Base-by-base conservation (phyloP, 2,888 invertebrate species). In the Criorhina ranunculi region DNA sequence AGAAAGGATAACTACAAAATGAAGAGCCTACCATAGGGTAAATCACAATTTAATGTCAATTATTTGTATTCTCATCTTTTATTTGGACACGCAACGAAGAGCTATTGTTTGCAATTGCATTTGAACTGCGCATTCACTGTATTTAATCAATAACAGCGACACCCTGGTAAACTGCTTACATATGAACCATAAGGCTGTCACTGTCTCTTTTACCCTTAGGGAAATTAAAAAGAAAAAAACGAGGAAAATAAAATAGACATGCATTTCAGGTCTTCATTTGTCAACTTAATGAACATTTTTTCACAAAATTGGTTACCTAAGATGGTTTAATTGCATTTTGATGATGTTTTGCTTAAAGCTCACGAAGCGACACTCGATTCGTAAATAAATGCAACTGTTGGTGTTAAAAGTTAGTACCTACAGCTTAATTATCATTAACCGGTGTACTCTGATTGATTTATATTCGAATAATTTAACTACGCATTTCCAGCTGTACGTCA, bases 251-350 rank as follows among this genome's bases (percentile, higher is more conserved):
- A 15, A 7, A 5, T 12, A 5, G 7, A 42, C 11, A 17, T 35
- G 5, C 35, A 5, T 19, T 55, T 17, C 35, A 35, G 17, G 55
- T 35, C 19, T 55, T 55, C 55, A 35, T 55, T 55, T 35, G 35
- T 37, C 55, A 24, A 55, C 35, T 55, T 17, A 4, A 29, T 31
- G 29, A 3, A 15, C 12, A 15, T 15, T 31, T 5, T 53, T 53
- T 53, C 31, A 33, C 53, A 33, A 15, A 53, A 15, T 15, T 53
- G 9, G 2, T 42, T 42, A 42, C 42, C 15, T 42, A 42, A 15
- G 42, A 5, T 7, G 15, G 15, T 42, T 42, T 6, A 15, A 42
- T 7, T 42, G 42, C 12, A 6, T 2, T 35, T 2, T 24, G 24
- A 3, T 24, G 24, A 24, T 24, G 24, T 24, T 42, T 15, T 7